These are phyloP conservation scores for Agrochola lychnidis DNA, from an alignment of 2,888 invertebrate species.

Conservation along the genomic window DNA sequence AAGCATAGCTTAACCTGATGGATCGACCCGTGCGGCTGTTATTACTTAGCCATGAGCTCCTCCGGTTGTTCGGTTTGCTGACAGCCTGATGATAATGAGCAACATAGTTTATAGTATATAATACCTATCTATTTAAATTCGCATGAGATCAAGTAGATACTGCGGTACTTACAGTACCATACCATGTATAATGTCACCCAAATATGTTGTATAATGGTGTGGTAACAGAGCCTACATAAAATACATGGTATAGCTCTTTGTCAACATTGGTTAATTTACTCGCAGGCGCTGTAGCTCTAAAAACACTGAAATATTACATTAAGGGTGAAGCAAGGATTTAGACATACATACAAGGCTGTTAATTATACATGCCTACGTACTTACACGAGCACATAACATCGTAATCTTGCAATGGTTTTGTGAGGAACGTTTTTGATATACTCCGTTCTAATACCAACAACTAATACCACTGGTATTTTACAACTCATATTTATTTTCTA, in stretches of 20 bases:
- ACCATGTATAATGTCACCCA: neutral
- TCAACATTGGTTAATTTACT: constrained; percentile 53
- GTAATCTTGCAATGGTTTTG: neutral
- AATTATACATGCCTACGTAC: neutral
- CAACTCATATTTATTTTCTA: too few species aligned
- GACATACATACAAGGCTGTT: neutral
- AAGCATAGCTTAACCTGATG: too few species aligned
- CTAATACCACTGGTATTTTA: too few species aligned
- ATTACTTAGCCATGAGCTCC: too few species aligned
- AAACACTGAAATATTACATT: constrained; percentile 47
- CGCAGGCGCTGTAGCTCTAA: constrained; percentile 31
- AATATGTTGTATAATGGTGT: constrained; percentile 6
- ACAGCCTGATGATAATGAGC: neutral
- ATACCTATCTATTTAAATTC: too few species aligned
- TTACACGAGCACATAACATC: neutral
- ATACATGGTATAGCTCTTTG: constrained; percentile 50
- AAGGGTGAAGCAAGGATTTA: neutral
- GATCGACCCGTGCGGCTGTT: too few species aligned
- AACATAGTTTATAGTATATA: neutral
- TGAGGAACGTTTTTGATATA: neutral
- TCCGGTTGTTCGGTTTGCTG: neutral
- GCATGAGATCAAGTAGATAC: neutral
- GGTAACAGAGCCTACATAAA: constrained; percentile 37
- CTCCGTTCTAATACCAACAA: too few species aligned
- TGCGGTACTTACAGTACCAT: neutral